phyloP scores from a whole-genome alignment of 2,888 invertebrate species.

The Mythimna vitellina region DNA sequence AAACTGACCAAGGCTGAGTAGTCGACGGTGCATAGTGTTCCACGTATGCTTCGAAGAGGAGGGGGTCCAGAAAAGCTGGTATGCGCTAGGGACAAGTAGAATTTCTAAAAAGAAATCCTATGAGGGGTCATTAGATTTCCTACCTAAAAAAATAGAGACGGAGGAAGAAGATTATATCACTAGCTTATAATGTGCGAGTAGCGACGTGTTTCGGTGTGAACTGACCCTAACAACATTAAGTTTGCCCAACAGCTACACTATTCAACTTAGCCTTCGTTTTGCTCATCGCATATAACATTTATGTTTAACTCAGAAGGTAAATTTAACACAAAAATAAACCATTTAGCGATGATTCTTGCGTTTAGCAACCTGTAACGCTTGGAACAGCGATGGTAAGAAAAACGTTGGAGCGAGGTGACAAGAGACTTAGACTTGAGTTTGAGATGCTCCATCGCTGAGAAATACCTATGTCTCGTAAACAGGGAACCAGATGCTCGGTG shows the following conservation, averaged over 20 bases:
- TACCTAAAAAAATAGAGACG: too few species aligned
- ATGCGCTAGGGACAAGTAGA: too few species aligned
- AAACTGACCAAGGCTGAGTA: too few species aligned
- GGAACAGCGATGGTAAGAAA: neutral
- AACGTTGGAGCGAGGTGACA: neutral
- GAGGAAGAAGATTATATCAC: neutral
- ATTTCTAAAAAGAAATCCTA: too few species aligned
- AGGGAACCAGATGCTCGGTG: too few species aligned
- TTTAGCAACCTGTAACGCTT: neutral
- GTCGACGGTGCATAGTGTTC: too few species aligned
- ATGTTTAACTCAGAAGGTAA: slow-evolving; percentile 26
- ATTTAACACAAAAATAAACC: neutral
- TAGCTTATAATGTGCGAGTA: neutral
- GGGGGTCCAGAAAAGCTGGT: too few species aligned
- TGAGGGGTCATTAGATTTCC: too few species aligned
- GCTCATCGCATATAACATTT: slow-evolving; percentile 52
- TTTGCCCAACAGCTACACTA: slow-evolving; percentile 34
- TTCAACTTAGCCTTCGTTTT: slow-evolving; percentile 36
- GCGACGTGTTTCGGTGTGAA: neutral
- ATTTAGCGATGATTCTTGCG: neutral
- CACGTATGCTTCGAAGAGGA: too few species aligned
- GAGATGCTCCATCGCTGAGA: too few species aligned
- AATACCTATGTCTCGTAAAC: too few species aligned
- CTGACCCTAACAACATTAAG: slow-evolving; percentile 31
- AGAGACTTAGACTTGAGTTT: neutral